Conservation (phyloP, 2,113 vertebrate genomes). For the Thamnaconus septentrionalis region DNA sequence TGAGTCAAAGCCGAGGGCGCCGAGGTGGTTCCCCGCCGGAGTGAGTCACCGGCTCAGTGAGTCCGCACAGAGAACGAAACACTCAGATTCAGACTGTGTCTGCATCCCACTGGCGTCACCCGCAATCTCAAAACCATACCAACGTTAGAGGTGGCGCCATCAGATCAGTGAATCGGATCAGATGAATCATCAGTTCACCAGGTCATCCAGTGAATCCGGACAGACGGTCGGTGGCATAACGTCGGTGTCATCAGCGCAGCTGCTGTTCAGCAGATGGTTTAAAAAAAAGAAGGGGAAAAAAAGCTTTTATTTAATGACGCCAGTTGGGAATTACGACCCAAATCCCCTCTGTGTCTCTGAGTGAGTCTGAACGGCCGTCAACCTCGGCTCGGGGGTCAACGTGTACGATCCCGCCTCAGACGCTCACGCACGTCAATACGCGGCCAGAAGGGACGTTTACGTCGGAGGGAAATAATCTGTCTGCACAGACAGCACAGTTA, state of each 20-base stretch:
- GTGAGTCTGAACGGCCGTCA: conserved; percentile 13
- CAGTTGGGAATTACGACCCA: conserved; percentile 15
- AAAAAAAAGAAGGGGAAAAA: background rate
- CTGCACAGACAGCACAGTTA: background rate
- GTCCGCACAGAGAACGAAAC: conserved; percentile 3
- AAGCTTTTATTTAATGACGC: conserved; percentile 38
- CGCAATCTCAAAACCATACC: background rate
- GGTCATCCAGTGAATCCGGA: background rate
- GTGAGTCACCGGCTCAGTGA: conserved; percentile 28
- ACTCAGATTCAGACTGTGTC: too few species aligned
- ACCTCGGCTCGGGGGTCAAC: background rate
- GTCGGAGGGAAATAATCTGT: conserved; percentile 10
- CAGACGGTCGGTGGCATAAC: conserved; percentile 26
- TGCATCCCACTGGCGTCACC: too few species aligned
- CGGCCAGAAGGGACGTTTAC: conserved; percentile 1
- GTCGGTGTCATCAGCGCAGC: conserved; percentile 26
- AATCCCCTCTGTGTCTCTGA: conserved; percentile 42
- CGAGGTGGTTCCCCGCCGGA: conserved; percentile 36
- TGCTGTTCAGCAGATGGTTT: conserved; percentile 51
- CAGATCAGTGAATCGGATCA: conserved; percentile 1
- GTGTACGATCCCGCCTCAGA: background rate
- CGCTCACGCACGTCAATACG: background rate
- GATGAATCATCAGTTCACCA: too few species aligned
- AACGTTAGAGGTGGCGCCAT: background rate
- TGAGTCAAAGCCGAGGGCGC: conserved; percentile 22